These are phyloP conservation scores for Lacanobia oleracea DNA, from an alignment of 2,888 invertebrate species.

Conservation along the genomic window DNA sequence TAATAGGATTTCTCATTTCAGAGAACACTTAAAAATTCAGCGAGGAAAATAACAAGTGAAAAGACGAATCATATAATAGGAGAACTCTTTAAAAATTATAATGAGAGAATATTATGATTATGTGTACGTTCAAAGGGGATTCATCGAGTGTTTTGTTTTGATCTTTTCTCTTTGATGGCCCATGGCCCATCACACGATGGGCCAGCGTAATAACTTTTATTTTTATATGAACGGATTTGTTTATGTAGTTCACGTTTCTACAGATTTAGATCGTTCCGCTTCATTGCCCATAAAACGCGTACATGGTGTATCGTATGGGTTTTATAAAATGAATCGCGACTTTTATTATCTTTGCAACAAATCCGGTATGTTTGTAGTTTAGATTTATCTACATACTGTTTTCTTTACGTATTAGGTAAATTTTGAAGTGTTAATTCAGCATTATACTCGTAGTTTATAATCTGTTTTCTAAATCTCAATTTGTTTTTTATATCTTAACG, in stretches of 20 bases:
- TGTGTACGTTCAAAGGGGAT: constrained; percentile 43
- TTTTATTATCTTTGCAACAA: constrained; percentile 31
- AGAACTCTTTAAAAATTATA: constrained; percentile 33
- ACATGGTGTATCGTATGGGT: constrained; percentile 21
- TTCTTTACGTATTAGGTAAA: background rate
- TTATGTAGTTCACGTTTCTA: constrained; percentile 56
- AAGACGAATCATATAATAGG: constrained; percentile 8
- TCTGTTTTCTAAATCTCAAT: no score
- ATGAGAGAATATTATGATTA: constrained; percentile 34
- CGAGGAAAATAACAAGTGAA: constrained; percentile 15
- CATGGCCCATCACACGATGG: constrained; percentile 25
- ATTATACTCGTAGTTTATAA: no score
- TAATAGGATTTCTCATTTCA: constrained; percentile 27
- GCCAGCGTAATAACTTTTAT: constrained; percentile 39
- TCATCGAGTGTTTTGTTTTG: constrained; percentile 38
- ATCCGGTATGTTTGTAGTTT: background rate
- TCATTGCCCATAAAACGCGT: constrained; percentile 60
- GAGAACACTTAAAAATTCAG: constrained; percentile 28
- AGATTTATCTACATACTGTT: constrained; percentile 5
- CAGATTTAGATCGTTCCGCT: constrained; percentile 49
- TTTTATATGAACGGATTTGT: constrained; percentile 49
- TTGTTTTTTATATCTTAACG: background rate
- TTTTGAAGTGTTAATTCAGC: background rate
- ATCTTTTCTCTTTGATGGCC: constrained; percentile 30
- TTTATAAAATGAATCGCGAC: constrained; percentile 33